A percentile compares a stretch with the other conserved stretches of the same genome.
Conservation (phyloP, 2,113 vertebrate species). For the Collichthys lucidus region DNA sequence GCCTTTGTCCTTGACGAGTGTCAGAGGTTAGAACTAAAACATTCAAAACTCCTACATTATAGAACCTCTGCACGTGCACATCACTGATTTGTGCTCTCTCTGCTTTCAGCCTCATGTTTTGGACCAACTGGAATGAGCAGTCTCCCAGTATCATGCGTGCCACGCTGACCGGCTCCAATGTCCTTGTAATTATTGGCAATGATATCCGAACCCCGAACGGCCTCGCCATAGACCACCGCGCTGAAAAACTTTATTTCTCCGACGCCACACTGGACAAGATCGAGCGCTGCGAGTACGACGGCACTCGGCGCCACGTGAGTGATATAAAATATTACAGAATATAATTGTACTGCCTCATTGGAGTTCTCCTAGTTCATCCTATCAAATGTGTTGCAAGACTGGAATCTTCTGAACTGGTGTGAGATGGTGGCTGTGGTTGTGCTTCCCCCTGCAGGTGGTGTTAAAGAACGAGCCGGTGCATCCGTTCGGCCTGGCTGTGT, state of each 20-base stretch:
- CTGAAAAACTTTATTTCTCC: constrained; percentile 97
- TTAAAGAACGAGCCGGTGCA: constrained; percentile 96
- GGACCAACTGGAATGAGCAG: constrained; percentile 99
- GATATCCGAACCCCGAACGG: constrained; percentile 97
- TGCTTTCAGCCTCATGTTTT: constrained; percentile 86
- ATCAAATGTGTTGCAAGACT: constrained; percentile 3
- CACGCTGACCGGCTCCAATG: constrained; percentile 90
- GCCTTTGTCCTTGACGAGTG: constrained; percentile 97
- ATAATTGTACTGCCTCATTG: background rate
- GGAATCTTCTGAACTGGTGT: background rate
- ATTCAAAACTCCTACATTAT: background rate
- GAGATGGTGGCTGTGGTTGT: constrained; percentile 14
- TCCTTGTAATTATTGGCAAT: constrained; percentile 93
- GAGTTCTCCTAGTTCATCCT: background rate
- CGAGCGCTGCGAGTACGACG: constrained; percentile 96
- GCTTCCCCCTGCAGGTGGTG: constrained; percentile 87
- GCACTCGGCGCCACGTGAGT: constrained; percentile 92
- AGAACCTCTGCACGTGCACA: background rate
- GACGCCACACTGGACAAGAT: constrained; percentile 98
- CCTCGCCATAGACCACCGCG: constrained; percentile 95
- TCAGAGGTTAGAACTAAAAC: constrained; percentile 87
- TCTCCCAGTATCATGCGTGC: constrained; percentile 98
- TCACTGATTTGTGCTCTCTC: background rate
- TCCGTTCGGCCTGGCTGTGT: constrained; percentile 95
- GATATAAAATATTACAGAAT: background rate